Evolutionary conservation across 2,888 invertebrate species (phyloP).

Genomic region (Drosophila vallismaia): DNA sequence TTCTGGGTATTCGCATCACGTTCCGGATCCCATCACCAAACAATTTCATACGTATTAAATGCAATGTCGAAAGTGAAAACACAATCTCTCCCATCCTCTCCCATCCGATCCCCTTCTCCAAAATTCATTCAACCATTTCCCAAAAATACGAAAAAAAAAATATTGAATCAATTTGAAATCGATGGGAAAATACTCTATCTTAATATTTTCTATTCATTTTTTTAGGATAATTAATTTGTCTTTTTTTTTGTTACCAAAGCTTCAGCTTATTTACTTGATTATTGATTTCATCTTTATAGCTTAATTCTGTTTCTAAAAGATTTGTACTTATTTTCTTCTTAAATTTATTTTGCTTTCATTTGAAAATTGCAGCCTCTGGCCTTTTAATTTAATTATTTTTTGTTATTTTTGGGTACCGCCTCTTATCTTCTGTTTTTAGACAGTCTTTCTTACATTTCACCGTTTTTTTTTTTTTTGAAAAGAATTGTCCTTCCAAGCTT

Average conservation of each 20-base stretch:
- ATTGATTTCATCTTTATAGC: too few relatives aligned
- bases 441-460: constrained; percentile 27
- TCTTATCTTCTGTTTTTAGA: constrained; percentile 8
- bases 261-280: too few relatives aligned
- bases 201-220: too few relatives aligned
- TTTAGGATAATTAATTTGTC: not conserved
- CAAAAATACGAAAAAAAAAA: not conserved
- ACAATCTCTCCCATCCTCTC: constrained; percentile 24
- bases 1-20: constrained; percentile 75
- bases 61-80: constrained; percentile 76
- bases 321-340: not conserved
- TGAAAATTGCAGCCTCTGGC: not conserved
- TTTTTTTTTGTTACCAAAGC: too few relatives aligned
- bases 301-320: too few relatives aligned
- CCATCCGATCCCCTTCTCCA: constrained; percentile 1
- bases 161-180: not conserved
- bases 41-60: constrained; percentile 80
- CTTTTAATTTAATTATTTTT: constrained; percentile 4
- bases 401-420: constrained; percentile 7
- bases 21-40: constrained; percentile 77
- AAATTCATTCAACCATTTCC: not conserved
- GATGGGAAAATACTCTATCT: not conserved
- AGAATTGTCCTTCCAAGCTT: not conserved
- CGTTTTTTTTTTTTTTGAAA: too few relatives aligned
- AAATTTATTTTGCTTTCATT: not conserved